Evolutionary conservation across 2,113 vertebrate species (phyloP), one percentile per base, ranked within the genome.

Genomic region (Amia ocellicauda): DNA sequence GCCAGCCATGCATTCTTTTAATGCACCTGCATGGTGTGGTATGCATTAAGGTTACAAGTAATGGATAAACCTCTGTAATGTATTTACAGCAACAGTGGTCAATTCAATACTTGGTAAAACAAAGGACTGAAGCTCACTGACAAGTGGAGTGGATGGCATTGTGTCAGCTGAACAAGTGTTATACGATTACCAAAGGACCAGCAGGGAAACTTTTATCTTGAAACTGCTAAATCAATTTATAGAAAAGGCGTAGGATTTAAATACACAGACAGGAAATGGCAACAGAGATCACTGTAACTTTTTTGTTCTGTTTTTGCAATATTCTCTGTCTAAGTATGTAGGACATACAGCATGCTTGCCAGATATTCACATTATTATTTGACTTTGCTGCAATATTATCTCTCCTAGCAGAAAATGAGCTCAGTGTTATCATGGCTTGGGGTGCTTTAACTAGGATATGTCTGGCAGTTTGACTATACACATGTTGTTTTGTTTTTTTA

Each of bases 211-310:
- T 57, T 17, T 13, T 9, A 57, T 16, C 16, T 4, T 2, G 24
- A 57, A 57, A 36, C 54, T 57, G 28, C 19, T 31, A 19, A 19
- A 57, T 57, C 28, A 20, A 14, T 57, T 57, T n/a, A 7, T 52
- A 56, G n/a, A n/a, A n/a, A 56, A 31, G 29, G 27, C 14, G n/a
- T 36, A 17, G 28, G 54, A 29, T 31, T 31, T 57, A 57, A 1
- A 11, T 57, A 57, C 17, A 56, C 27, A 3, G 23, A n/a, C 27
- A 57, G 24, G 54, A 57, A 36, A 36, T 57, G 17, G 17, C 23
- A 27, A 27, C 11, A 27, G 7, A 22, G 49, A 51, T 22, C 10
- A 14, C 54, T 29, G 10, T 4, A 54, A 54, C 27, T 16, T 31
- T 56, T 31, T 19, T 10, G 16, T 3, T 57, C 27, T 36, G 17